Evolutionary conservation across 2,888 invertebrate genomes (phyloP).

Genomic region (Cloeon dipterum): DNA sequence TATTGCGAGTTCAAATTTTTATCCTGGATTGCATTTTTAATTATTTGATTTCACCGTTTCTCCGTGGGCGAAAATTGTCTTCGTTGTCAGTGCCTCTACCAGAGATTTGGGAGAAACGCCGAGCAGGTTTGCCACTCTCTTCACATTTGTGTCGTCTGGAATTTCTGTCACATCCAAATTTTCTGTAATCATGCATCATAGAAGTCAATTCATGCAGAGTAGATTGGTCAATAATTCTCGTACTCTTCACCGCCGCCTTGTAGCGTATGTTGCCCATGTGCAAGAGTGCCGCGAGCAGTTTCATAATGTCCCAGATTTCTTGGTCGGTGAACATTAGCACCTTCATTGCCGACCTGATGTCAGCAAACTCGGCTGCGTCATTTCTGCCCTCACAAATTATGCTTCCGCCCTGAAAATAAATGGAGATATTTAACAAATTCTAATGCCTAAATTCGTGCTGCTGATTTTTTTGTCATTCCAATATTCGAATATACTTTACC

Average conservation of each 20-base stretch:
- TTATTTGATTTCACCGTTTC: constrained; percentile 38
- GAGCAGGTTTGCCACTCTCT: constrained; percentile 43
- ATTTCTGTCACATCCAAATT: constrained; percentile 80
- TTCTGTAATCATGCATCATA: constrained; percentile 21
- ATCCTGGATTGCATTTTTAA: neutral
- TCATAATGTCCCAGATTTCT: constrained; percentile 67
- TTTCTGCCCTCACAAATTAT: constrained; percentile 58
- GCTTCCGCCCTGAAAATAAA: constrained; percentile 28
- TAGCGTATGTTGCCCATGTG: constrained; percentile 84
- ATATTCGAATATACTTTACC: too few species aligned
- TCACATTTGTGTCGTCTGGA: constrained; percentile 39
- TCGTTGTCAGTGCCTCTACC: constrained; percentile 59
- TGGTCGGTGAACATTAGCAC: constrained; percentile 65
- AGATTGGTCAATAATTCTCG: too few species aligned
- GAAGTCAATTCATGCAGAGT: neutral
- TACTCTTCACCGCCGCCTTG: constrained; percentile 33
- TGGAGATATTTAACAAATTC: too few species aligned
- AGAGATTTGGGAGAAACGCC: constrained; percentile 46
- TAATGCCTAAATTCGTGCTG: too few species aligned
- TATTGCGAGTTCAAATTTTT: neutral
- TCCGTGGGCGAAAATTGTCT: constrained; percentile 64
- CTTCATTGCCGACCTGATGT: constrained; percentile 80
- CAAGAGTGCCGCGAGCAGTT: constrained; percentile 63
- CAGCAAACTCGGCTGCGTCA: constrained; percentile 66
- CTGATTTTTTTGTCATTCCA: too few species aligned